Evolutionary conservation across 2,888 invertebrate genomes (phyloP), one percentile per base, ranked within the genome.

Genomic region (Galeopsomyia nigrocyanea): DNA sequence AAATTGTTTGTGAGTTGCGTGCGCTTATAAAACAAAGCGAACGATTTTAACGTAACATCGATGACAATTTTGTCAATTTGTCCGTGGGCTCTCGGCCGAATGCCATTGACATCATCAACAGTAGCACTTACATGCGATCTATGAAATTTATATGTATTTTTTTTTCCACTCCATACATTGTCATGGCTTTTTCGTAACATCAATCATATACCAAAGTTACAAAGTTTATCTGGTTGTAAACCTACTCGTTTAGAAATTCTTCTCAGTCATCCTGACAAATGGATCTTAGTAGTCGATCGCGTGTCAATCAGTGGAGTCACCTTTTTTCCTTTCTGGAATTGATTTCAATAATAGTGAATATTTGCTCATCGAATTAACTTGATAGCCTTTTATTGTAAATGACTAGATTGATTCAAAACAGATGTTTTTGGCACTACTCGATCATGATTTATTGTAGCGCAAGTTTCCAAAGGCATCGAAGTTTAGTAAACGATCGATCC

Each of bases 21-120:
- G 39, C 13, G 7, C 31, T 31, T 31, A 31, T 31, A 31, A 31
- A 31, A 31, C 7, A 31, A 31, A 31, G 7, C 31, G 31, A 31
- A 3, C 31, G 31, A 31, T 31, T 31, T 31, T n/a, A 31, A 31
- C 3, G 31, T 7, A 31, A 31, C 31, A 39, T 13, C 55, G 61
- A 21, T 2, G 49, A 61, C 21, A 14, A 16, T 49, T 49, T 61
- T 21, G 49, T 22, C 17, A 61, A 61, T 22, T 49, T 10, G 21
- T 21, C 21, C 22, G 16, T 49, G 39, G 13, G 13, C 39, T 10
- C 3, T 60, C 47, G 47, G 46, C 57, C 72, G 79, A 79, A 78
- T 78, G 77, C 68, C 71, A 78, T 78, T 75, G 75, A 76, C 76
- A 73, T 79, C 76, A 55, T 50, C 53, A 64, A 31, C 58, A 56